These are phyloP conservation scores for Thelaira solivaga DNA, from an alignment of 2,888 invertebrate genomes.

Conservation along the genomic window DNA sequence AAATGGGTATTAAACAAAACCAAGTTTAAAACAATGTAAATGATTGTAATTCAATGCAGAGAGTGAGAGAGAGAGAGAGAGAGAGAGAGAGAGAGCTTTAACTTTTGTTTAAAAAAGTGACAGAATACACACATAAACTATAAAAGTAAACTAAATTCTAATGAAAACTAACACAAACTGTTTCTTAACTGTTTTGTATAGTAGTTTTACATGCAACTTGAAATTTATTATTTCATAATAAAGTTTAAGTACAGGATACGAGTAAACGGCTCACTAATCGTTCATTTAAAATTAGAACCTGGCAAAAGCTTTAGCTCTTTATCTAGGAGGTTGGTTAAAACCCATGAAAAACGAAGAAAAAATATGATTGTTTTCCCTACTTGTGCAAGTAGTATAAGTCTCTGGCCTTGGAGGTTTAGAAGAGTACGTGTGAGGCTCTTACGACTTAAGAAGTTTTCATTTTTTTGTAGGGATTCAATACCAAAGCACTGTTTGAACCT, in stretches of 20 bases:
- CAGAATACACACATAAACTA: too few relatives aligned
- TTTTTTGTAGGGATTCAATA: constrained; percentile 92
- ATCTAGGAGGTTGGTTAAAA: too few relatives aligned
- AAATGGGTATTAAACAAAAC: too few relatives aligned
- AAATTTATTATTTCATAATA: constrained; percentile 9
- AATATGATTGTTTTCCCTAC: too few relatives aligned
- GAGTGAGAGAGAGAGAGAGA: too few relatives aligned
- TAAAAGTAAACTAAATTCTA: too few relatives aligned
- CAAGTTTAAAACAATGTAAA: too few relatives aligned
- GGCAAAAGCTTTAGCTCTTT: constrained; percentile 1
- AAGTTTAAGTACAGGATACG: constrained; percentile 36
- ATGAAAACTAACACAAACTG: constrained; percentile 54
- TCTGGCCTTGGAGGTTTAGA: constrained; percentile 17
- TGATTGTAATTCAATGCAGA: too few relatives aligned
- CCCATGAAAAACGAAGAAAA: too few relatives aligned
- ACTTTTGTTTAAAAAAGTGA: too few relatives aligned
- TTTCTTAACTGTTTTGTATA: background rate
- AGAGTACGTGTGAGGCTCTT: background rate
- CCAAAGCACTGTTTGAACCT: constrained; percentile 76
- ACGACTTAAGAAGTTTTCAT: constrained; percentile 84
- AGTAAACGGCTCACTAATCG: background rate
- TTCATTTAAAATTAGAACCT: background rate
- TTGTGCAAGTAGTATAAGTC: constrained; percentile 16
- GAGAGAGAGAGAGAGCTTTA: too few relatives aligned
- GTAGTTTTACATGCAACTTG: background rate